Percentiles rank a stretch among this genome's conserved stretches.
Evolutionary conservation across 2,113 vertebrate species (phyloP).

Genomic region (Girardinichthys multiradiatus): DNA sequence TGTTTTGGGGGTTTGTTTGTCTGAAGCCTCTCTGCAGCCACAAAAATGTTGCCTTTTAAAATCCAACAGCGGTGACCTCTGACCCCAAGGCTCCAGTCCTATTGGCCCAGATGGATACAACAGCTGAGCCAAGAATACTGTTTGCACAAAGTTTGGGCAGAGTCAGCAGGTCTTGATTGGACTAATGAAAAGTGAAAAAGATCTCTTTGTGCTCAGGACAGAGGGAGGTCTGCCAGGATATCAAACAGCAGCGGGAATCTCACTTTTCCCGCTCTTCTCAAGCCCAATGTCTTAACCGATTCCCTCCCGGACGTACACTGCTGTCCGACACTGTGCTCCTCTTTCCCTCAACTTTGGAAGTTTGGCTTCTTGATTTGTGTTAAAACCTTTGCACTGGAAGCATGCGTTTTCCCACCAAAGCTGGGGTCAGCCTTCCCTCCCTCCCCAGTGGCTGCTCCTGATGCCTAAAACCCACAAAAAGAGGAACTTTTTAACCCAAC

Average conservation of each 20-base stretch:
- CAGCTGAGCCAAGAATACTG: constrained; percentile 51
- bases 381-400: constrained; percentile 60
- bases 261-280: constrained; percentile 38
- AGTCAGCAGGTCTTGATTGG: constrained; percentile 35
- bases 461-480: constrained; percentile 55
- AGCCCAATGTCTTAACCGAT: constrained; percentile 75
- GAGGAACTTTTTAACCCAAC: constrained; percentile 61
- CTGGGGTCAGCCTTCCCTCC: constrained; percentile 27
- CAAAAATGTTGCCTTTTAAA: constrained; percentile 86
- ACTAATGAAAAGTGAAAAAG: not conserved
- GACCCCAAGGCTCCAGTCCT: constrained; percentile 62
- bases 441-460: constrained; percentile 36
- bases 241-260: constrained; percentile 23
- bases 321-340: constrained; percentile 68
- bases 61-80: constrained; percentile 72
- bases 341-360: constrained; percentile 1
- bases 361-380: constrained; percentile 45
- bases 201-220: not conserved
- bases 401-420: constrained; percentile 43
- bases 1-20: not conserved
- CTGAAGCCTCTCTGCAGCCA: constrained; percentile 73
- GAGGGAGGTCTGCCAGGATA: constrained; percentile 13
- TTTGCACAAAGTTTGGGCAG: constrained; percentile 65
- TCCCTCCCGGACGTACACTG: constrained; percentile 28
- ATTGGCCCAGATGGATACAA: constrained; percentile 25